Conservation (phyloP, 2,888 invertebrate species). For the Diploptera punctata region DNA sequence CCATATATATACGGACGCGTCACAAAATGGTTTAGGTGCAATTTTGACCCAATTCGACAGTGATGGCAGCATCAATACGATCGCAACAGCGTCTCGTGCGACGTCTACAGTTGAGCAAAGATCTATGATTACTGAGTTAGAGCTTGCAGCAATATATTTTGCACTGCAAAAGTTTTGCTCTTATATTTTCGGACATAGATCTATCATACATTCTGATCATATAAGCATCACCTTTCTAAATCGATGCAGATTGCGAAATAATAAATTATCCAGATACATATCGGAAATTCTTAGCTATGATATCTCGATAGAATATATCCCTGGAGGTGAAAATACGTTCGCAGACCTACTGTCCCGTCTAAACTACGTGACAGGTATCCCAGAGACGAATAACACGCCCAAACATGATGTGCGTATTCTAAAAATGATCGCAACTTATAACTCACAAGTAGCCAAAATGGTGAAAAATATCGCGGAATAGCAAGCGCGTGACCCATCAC, state of each 20-base stretch:
- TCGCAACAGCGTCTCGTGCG: background rate
- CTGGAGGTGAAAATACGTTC: background rate
- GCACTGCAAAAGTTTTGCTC: background rate
- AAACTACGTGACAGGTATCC: too few species aligned
- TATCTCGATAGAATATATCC: background rate
- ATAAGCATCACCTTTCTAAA: background rate
- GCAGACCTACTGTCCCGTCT: background rate
- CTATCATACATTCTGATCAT: background rate
- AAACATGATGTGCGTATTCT: too few species aligned
- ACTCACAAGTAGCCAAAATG: too few species aligned
- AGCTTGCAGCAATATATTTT: background rate
- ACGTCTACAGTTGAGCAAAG: background rate
- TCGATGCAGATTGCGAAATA: background rate
- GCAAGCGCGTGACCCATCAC: too few species aligned
- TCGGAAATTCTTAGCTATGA: background rate
- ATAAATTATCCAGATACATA: background rate
- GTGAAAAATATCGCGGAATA: too few species aligned
- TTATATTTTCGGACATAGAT: background rate
- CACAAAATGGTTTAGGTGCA: background rate
- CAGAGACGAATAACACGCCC: too few species aligned
- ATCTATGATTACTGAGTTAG: background rate
- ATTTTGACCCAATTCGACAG: background rate
- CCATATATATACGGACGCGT: background rate
- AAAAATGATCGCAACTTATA: too few species aligned
- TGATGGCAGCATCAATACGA: background rate